Evolutionary conservation across 2,113 vertebrate species (phyloP).

Genomic region (Colinus virginianus): DNA sequence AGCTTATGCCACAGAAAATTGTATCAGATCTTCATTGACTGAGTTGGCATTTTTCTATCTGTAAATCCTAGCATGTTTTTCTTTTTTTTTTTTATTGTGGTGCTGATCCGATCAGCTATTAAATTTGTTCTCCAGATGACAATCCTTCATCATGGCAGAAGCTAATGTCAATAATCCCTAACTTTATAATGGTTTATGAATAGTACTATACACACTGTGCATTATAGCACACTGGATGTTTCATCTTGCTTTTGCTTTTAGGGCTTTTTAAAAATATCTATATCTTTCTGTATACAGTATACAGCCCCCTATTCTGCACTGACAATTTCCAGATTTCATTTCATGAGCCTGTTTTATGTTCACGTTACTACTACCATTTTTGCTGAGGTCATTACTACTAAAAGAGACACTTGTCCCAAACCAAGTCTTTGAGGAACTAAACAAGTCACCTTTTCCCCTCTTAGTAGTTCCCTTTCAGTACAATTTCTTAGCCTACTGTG

Average conservation of each 20-base stretch:
- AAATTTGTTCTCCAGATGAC: neutral
- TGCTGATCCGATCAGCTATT: neutral
- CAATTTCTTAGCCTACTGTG: neutral
- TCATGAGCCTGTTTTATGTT: neutral
- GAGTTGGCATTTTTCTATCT: neutral
- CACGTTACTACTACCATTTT: neutral
- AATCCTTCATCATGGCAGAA: neutral
- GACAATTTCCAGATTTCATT: neutral
- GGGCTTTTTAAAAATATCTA: neutral
- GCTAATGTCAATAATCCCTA: neutral
- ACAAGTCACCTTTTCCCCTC: neutral
- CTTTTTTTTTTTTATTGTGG: neutral
- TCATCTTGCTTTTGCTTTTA: conserved; percentile 8
- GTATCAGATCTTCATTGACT: neutral
- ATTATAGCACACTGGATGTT: neutral
- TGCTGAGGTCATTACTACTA: neutral
- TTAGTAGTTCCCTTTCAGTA: neutral
- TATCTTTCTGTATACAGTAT: neutral
- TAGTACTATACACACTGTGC: neutral
- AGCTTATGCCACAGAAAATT: neutral
- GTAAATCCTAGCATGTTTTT: neutral
- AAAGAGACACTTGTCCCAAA: neutral
- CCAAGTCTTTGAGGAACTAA: neutral
- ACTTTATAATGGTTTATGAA: neutral
- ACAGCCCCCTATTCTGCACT: neutral